Evolutionary conservation across 2,113 vertebrate genomes (phyloP), one percentile per base, ranked within the genome.

Genomic region (Ceyx melanurus): DNA sequence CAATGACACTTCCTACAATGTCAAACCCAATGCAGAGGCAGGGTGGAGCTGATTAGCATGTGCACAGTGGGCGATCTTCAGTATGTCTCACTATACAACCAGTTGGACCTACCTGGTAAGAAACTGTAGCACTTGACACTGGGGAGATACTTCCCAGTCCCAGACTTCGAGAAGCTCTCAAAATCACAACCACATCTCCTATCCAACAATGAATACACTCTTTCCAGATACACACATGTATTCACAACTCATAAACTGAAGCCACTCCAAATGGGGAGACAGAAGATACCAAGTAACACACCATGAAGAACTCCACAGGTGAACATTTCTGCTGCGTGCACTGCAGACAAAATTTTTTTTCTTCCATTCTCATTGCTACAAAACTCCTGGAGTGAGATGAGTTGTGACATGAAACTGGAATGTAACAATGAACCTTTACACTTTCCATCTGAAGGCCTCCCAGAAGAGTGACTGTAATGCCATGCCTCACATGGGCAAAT

Each of bases 361-460:
- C 23, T 66, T 76, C 46, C 61, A 42, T 64, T 89, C 81, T 77
- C 86, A 86, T 71, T 90, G 85, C 92, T 91, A 83, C 67, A 86
- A 29, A 73, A 66, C 80, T 81, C 64, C 58, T 70, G 75, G 85
- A 95, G 51, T 61, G 86, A 89, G 84, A 90, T 64, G 67, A 79
- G 60, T 67, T 86, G 64, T 90, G 79, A 70, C 85, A 83, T 50
- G 67, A 91, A 87, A 77, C 92, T 71, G 67, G 58, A 91, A 91
- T 77, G 82, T 73, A 95, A 95, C 95, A 94, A 94, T 61, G 89
- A 90, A 91, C 85, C 89, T 94, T 89, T 82, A 78, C 68, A 86
- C 46, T 78, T 94, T 91, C 90, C 43, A 62, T 90, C 75, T 73
- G 35, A 91, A 82, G 87, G 50, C 68, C 33, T 90, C 85, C 68